Evolutionary conservation across 2,888 invertebrate genomes (phyloP).

Genomic region (Thalpophila matura): DNA sequence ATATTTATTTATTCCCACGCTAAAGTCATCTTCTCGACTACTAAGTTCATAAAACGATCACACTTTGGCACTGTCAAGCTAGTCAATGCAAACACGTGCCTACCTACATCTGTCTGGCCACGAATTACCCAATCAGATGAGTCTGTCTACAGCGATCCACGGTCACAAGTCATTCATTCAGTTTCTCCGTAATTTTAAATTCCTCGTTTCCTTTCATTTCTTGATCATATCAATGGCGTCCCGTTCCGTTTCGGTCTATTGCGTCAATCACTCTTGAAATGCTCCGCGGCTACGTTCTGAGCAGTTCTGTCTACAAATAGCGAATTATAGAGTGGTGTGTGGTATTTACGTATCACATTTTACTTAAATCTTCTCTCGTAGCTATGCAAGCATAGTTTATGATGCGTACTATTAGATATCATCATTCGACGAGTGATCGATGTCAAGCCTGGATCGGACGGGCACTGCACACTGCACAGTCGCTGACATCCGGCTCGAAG

Average conservation of each 20-base stretch:
- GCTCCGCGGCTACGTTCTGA: neutral
- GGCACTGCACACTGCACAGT: too few relatives aligned
- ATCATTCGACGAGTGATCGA: too few relatives aligned
- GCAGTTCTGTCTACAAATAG: conserved; percentile 19
- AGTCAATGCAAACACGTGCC: neutral
- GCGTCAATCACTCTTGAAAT: conserved; percentile 19
- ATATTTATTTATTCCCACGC: too few relatives aligned
- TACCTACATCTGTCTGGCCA: neutral
- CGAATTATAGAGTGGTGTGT: conserved; percentile 12
- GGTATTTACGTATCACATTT: neutral
- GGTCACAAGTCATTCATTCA: conserved; percentile 1
- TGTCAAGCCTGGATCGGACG: too few relatives aligned
- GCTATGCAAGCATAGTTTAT: too few relatives aligned
- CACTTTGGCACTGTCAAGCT: neutral
- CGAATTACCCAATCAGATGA: conserved; percentile 28
- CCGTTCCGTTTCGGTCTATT: conserved; percentile 4
- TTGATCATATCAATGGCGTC: conserved; percentile 29
- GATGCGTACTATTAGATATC: too few relatives aligned
- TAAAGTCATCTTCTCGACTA: too few relatives aligned
- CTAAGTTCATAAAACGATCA: neutral
- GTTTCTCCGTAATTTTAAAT: conserved; percentile 40
- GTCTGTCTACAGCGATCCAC: neutral
- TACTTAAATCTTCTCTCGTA: neutral
- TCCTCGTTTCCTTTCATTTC: conserved; percentile 29
- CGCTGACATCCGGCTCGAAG: too few relatives aligned